Base-by-base conservation (phyloP, 2,797 vertebrate species). In the Propithecus perrieri region DNA sequence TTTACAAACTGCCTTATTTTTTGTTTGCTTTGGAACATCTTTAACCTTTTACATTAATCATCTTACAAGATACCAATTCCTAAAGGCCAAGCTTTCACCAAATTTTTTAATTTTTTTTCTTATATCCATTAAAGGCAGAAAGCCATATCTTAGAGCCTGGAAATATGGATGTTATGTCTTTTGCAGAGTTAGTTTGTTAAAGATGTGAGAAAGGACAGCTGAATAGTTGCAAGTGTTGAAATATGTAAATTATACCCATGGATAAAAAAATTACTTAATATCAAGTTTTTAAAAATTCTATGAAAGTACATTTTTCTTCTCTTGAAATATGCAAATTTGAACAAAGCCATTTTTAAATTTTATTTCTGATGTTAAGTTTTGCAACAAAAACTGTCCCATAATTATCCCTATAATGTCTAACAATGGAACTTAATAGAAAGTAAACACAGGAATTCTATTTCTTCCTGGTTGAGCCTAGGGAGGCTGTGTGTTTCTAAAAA, bases 41-140 rank as follows among this genome's bases (percentile, higher is more conserved):
- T 75, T 28, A 71, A 74, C 5, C 1, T 8, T 93, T 65, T 65
- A 7, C 1, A 43, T 84, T 63, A 87, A 74, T 67, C 38, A 63
- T 53, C 12, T 90, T 7, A 90, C 33, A 89, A 91, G 22, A 69
- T 67, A 1, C 4, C 7, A 93, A 10, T 48, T 85, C 22, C 17
- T 75, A 74, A 15, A 30, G 55, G 12, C 11, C 14, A 57, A 90
- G 17, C 11, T 74, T 50, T 87, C 13, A 74, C 2, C 17, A 17
- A 72, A 6, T 0, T 41, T 67, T 72, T 80, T 53, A 11, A 78
- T 4, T 38, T 86, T 92, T 83, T 17, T 1, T 5, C 43, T 85
- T 94, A 76, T 92, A 86, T 72, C 95, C 97, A 98, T 97, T 98
- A 98, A 97, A 98, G 97, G 98, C 97, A 97, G 95, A 97, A 96